Percentiles rank a stretch among this genome's conserved stretches.
Conservation (phyloP, 2,797 vertebrate genomes). For the Helarctos malayanus region DNA sequence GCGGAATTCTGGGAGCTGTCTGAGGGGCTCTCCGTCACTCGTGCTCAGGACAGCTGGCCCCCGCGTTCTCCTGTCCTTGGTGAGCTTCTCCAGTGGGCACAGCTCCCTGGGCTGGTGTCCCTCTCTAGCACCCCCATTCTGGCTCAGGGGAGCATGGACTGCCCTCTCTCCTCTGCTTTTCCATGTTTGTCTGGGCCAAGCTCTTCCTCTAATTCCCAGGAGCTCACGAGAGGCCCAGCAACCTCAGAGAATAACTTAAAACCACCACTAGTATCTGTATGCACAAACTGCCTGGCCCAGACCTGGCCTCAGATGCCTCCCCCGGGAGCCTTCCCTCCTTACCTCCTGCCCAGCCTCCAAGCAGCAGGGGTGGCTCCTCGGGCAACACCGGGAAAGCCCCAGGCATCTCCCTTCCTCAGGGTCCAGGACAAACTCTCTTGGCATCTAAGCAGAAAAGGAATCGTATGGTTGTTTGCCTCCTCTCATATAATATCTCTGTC, state of each 20-base stretch:
- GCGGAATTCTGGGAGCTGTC: neutral
- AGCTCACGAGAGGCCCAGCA: neutral
- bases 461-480: neutral
- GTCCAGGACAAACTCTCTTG: too few relatives aligned
- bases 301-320: neutral
- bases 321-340: neutral
- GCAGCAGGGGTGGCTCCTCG: rapidly evolving
- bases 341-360: neutral
- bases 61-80: neutral
- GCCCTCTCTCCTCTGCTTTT: neutral
- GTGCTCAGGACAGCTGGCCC: neutral
- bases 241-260: neutral
- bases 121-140: neutral
- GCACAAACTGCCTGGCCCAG: neutral
- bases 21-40: rapidly evolving
- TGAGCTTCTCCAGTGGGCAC: neutral
- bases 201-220: neutral
- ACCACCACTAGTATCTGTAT: neutral
- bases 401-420: neutral
- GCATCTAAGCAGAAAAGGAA: neutral
- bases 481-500: neutral
- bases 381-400: neutral
- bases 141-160: neutral
- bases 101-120: neutral
- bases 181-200: neutral